Conservation (phyloP, 2,113 vertebrate species). For the Fregetta grallaria region DNA sequence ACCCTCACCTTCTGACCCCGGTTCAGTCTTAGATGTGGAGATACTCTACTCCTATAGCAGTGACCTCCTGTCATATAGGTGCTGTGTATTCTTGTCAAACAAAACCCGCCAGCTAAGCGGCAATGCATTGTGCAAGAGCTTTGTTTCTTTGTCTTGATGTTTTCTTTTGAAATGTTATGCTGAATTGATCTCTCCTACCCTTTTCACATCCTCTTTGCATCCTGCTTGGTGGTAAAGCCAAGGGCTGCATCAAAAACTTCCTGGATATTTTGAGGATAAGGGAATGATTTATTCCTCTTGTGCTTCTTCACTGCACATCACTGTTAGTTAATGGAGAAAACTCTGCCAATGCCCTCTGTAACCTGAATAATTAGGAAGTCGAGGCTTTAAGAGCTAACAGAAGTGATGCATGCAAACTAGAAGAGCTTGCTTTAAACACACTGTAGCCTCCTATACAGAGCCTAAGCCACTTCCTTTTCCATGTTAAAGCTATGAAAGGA, state of each 20-base stretch:
- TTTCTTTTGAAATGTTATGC: conserved; percentile 7
- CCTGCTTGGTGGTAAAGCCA: background rate
- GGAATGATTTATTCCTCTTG: conserved; percentile 10
- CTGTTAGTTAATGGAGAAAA: conserved; percentile 11
- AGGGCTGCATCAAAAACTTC: conserved; percentile 55
- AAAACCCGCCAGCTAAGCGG: background rate
- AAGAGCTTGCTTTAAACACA: background rate
- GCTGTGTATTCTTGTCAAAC: background rate
- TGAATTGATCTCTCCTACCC: background rate
- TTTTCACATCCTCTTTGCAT: conserved; percentile 16
- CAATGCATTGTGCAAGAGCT: background rate
- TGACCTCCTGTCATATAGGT: conserved; percentile 4
- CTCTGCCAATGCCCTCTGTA: conserved; percentile 28
- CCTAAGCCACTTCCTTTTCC: conserved; percentile 26
- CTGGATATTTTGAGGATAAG: conserved; percentile 23
- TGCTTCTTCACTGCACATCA: conserved; percentile 33
- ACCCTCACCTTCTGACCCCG: background rate
- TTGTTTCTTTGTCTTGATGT: conserved; percentile 23
- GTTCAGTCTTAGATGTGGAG: background rate
- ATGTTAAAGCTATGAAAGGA: conserved; percentile 51
- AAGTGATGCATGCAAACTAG: background rate
- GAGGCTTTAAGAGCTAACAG: conserved; percentile 23
- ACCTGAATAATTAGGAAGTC: conserved; percentile 53
- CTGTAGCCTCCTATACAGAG: background rate
- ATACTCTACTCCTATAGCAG: background rate